phyloP scores from a whole-genome alignment of 2,888 invertebrate genomes.

The Fragum whitleyi region DNA sequence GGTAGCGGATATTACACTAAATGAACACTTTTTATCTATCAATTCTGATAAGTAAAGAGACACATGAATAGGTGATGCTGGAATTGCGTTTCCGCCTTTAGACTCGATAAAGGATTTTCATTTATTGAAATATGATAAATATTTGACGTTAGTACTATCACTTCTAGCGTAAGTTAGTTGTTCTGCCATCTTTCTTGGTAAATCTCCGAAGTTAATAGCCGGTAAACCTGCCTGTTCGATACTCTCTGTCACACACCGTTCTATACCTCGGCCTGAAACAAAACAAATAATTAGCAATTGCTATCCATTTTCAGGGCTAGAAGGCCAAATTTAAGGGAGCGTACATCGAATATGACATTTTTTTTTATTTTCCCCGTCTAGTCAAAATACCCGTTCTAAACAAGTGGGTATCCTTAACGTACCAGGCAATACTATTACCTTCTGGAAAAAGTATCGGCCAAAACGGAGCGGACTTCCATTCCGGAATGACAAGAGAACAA shows the following conservation, averaged over 20 bases:
- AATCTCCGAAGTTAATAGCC: conserved; percentile 5
- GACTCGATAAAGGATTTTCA: conserved; percentile 36
- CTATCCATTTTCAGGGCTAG: conserved; percentile 21
- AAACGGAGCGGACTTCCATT: conserved; percentile 38
- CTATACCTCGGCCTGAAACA: conserved; percentile 28
- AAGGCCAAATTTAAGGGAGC: conserved; percentile 26
- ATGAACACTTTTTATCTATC: conserved; percentile 38
- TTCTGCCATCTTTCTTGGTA: conserved; percentile 38
- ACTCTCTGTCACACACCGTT: neutral
- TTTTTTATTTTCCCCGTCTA: conserved; percentile 27
- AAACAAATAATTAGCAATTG: neutral
- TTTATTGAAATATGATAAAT: conserved; percentile 39
- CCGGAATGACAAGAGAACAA: conserved; percentile 31
- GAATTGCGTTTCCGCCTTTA: conserved; percentile 37
- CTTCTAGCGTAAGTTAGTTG: conserved; percentile 32
- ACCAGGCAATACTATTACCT: neutral
- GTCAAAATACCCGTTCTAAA: conserved; percentile 35
- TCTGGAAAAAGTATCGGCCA: conserved; percentile 21
- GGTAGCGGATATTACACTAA: conserved; percentile 34
- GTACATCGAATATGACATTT: conserved; percentile 33
- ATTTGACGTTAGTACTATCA: conserved; percentile 42
- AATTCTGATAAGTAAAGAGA: conserved; percentile 47
- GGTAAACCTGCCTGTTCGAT: conserved; percentile 20
- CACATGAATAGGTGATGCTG: conserved; percentile 49
- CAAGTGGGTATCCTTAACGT: neutral